Percentiles rank a stretch among this genome's conserved stretches.
phyloP scores from a whole-genome alignment of 2,888 invertebrate genomes.

The Alloplasta piceator region DNA sequence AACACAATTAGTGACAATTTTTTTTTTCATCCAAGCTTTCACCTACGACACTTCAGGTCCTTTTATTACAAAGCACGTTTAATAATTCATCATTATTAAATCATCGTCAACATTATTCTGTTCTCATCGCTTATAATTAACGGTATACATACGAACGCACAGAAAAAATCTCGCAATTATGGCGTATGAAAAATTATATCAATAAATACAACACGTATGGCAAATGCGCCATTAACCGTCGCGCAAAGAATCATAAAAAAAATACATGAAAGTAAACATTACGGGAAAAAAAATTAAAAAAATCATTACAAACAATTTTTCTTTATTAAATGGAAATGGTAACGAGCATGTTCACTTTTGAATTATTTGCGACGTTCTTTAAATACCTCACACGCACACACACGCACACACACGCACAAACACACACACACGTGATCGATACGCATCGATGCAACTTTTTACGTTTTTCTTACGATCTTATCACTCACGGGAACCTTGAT shows the following conservation, averaged over 20 bases:
- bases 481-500: constrained; percentile 25
- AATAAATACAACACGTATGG: constrained; percentile 62
- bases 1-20: constrained; percentile 69
- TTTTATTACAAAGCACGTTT: constrained; percentile 23
- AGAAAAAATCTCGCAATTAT: constrained; percentile 39
- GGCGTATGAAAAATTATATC: constrained; percentile 41
- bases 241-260: constrained; percentile 31
- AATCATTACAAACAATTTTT: constrained; percentile 4
- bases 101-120: constrained; percentile 31
- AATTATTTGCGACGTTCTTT: constrained; percentile 54
- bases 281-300: constrained; percentile 26
- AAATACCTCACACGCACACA: constrained; percentile 59
- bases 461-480: constrained; percentile 26
- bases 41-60: constrained; percentile 22
- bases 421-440: constrained; percentile 36
- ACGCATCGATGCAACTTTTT: constrained; percentile 45
- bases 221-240: constrained; percentile 29
- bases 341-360: constrained; percentile 47
- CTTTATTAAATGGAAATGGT: constrained; percentile 53
- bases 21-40: constrained; percentile 35
- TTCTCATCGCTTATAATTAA: constrained; percentile 42
- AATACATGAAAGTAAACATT: constrained; percentile 33
- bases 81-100: constrained; percentile 37
- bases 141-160: constrained; percentile 53
- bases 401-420: constrained; percentile 26